These are phyloP conservation scores for Drosophila tristis DNA, from an alignment of 1,140 invertebrate genomes.

Conservation along the genomic window DNA sequence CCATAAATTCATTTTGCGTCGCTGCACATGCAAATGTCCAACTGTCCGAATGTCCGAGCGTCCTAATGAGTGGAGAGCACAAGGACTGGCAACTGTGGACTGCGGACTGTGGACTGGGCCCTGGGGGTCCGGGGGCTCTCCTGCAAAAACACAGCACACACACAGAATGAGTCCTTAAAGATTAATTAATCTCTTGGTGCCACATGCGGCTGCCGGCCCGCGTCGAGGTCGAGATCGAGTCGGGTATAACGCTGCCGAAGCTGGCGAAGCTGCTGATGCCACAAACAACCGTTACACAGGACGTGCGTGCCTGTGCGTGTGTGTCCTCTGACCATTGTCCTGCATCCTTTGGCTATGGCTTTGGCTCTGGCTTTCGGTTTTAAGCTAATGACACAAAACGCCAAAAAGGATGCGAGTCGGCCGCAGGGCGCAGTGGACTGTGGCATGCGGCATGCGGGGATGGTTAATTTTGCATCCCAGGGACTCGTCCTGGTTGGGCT, in stretches of 20 bases:
- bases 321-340: slow-evolving; percentile 62
- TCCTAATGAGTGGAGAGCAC: slow-evolving; percentile 59
- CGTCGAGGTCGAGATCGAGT: slow-evolving; percentile 4
- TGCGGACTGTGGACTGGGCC: not conserved
- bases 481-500: slow-evolving; percentile 54
- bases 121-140: not conserved
- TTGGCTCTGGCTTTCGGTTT: slow-evolving; percentile 27
- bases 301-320: slow-evolving; percentile 36
- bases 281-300: slow-evolving; percentile 48
- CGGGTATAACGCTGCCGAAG: slow-evolving; percentile 13
- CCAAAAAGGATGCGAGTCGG: slow-evolving; percentile 70
- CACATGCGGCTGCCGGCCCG: slow-evolving; percentile 65
- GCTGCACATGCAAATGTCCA: slow-evolving; percentile 70
- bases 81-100: not conserved
- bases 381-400: slow-evolving; percentile 82
- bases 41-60: slow-evolving; percentile 55
- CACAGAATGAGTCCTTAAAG: slow-evolving; percentile 82
- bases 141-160: slow-evolving; percentile 49
- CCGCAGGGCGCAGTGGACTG: not conserved
- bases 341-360: slow-evolving; percentile 40
- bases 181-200: slow-evolving; percentile 84
- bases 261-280: slow-evolving; percentile 12
- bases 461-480: no score
- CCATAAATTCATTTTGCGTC: slow-evolving; percentile 70
- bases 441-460: no score